These are phyloP conservation scores for Neotoxoptera formosana DNA, from an alignment of 1,140 invertebrate species.

Conservation along the genomic window DNA sequence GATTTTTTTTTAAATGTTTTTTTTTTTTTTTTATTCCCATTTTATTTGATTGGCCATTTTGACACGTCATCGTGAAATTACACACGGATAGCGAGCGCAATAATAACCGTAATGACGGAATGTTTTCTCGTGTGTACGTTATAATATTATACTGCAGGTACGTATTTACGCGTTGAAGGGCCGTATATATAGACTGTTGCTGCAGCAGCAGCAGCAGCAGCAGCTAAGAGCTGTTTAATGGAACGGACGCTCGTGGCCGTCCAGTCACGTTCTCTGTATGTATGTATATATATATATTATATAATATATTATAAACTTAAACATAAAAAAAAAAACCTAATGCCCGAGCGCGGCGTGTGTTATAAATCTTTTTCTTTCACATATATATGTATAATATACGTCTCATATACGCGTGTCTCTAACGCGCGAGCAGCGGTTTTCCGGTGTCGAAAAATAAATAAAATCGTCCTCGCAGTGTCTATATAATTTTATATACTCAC, in stretches of 20 bases:
- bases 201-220: neutral
- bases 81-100: conserved; percentile 38
- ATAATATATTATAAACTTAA: conserved; percentile 31
- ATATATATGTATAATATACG: too few relatives aligned
- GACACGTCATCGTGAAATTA: conserved; percentile 57
- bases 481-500: neutral
- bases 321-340: neutral
- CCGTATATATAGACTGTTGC: neutral
- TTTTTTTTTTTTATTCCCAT: conserved; percentile 21
- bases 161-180: conserved; percentile 9
- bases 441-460: neutral
- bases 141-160: conserved; percentile 12
- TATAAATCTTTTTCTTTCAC: neutral
- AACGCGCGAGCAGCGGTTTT: neutral
- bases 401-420: neutral
- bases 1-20: neutral
- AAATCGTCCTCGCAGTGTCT: neutral
- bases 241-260: conserved; percentile 24
- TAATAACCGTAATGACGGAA: conserved; percentile 53
- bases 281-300: neutral
- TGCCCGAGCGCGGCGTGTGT: too few relatives aligned
- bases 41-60: conserved; percentile 43
- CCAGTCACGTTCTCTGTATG: conserved; percentile 39
- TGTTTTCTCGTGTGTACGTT: conserved; percentile 23
- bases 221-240: conserved; percentile 51